A percentile compares a stretch with the other conserved stretches of the same genome.
Evolutionary conservation across 2,797 vertebrate genomes (phyloP).

Genomic region (Taenioides sp.): DNA sequence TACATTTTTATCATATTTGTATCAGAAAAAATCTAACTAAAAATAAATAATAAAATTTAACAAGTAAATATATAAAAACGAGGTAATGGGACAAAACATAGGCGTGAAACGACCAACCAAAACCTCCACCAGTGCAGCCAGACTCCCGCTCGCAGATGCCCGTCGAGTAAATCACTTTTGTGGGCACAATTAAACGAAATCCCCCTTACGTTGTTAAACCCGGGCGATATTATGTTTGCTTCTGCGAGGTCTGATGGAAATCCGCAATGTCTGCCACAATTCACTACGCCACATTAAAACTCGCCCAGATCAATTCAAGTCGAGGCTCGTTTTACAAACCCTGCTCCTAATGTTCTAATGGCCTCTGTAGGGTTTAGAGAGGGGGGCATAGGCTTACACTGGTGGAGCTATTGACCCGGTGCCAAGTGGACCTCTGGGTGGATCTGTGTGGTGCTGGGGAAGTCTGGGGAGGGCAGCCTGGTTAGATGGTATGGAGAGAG

Average conservation of each 20-base stretch:
- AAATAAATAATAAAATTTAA: too few species aligned
- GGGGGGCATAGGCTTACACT: conserved; percentile 59
- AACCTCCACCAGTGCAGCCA: neutral
- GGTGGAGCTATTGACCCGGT: conserved; percentile 65
- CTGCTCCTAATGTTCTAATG: conserved; percentile 70
- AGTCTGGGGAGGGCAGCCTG: conserved; percentile 56
- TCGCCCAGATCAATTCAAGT: conserved; percentile 85
- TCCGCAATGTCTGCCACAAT: conserved; percentile 80
- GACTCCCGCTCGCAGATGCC: conserved; percentile 73
- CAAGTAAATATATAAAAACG: too few species aligned
- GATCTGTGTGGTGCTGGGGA: conserved; percentile 7
- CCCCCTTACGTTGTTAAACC: conserved; percentile 74
- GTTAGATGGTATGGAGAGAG: conserved; percentile 46
- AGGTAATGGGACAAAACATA: neutral
- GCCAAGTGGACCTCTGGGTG: conserved; percentile 54
- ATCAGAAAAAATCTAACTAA: too few species aligned
- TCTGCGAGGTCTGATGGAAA: conserved; percentile 76
- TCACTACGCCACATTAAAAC: conserved; percentile 85
- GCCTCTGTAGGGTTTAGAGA: conserved; percentile 48
- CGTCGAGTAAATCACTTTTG: conserved; percentile 84
- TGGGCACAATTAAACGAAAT: conserved; percentile 74
- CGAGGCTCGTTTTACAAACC: conserved; percentile 83
- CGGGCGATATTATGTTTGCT: conserved; percentile 81
- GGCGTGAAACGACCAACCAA: conserved; percentile 47
- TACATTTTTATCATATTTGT: too few species aligned